Conservation (phyloP, 2,797 vertebrate species). For the Remorina albescens region DNA sequence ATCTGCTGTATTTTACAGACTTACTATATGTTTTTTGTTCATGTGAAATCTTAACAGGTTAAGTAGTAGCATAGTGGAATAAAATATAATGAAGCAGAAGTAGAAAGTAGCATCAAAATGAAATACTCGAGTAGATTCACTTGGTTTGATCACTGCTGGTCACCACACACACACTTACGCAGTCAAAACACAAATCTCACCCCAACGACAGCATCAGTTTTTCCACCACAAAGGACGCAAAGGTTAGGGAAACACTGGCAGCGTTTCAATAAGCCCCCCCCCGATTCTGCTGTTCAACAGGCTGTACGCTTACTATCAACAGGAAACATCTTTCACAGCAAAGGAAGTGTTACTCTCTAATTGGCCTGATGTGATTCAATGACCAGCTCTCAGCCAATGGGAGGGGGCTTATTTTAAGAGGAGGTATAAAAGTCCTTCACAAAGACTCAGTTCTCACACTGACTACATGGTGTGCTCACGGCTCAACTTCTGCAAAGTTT, state of each 20-base stretch:
- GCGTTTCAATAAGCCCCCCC: conserved; percentile 62
- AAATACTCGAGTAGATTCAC: conserved; percentile 17
- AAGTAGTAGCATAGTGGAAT: background rate
- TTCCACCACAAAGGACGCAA: conserved; percentile 76
- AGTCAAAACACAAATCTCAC: conserved; percentile 74
- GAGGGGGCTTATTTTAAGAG: conserved; percentile 92
- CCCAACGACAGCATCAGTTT: conserved; percentile 77
- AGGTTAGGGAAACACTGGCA: conserved; percentile 84
- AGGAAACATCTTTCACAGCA: conserved; percentile 96
- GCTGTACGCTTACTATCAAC: conserved; percentile 88
- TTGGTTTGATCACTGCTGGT: conserved; percentile 19
- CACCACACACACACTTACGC: conserved; percentile 46
- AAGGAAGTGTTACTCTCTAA: conserved; percentile 93
- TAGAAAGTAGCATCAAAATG: background rate
- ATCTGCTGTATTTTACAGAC: background rate
- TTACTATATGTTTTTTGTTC: background rate
- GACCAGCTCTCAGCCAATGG: conserved; percentile 89
- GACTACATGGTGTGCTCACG: conserved; percentile 45
- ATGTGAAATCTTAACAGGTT: background rate
- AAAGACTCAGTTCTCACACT: conserved; percentile 70
- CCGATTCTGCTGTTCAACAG: conserved; percentile 54
- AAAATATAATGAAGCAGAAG: background rate
- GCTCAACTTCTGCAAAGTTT: conserved; percentile 75
- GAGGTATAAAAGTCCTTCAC: conserved; percentile 86
- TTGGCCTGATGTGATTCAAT: conserved; percentile 89